Evolutionary conservation across 2,888 invertebrate genomes (phyloP).

Genomic region (Diarsia mendica): DNA sequence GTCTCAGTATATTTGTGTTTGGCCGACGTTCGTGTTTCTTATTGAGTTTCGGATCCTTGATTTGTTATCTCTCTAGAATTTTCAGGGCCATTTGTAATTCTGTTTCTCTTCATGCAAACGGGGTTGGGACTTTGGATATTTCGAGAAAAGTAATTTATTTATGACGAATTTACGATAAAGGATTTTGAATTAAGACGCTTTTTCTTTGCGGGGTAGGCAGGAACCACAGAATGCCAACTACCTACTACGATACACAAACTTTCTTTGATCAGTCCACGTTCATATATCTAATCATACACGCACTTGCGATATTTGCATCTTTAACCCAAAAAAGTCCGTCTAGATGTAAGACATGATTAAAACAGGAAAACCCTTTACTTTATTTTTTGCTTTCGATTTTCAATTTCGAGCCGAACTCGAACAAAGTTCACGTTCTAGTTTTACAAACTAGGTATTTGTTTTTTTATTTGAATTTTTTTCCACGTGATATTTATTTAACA

Average conservation of each 20-base stretch:
- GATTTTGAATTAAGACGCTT: neutral
- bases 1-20: conserved; percentile 28
- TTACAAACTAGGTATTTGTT: conserved; percentile 15
- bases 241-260: neutral
- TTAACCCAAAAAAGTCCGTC: neutral
- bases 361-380: neutral
- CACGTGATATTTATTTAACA: neutral
- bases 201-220: neutral
- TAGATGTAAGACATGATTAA: neutral
- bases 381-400: neutral
- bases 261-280: neutral
- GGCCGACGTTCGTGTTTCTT: conserved; percentile 45
- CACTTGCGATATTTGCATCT: neutral
- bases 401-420: conserved; percentile 5
- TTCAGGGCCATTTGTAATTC: conserved; percentile 32
- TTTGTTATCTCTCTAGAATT: conserved; percentile 31
- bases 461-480: conserved; percentile 23
- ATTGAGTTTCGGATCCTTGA: conserved; percentile 38
- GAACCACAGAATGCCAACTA: neutral
- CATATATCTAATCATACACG: neutral
- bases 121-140: neutral
- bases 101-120: conserved; percentile 4
- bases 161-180: neutral
- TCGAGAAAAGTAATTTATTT: neutral
- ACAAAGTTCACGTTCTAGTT: conserved; percentile 17